Evolutionary conservation across 2,113 vertebrate genomes (phyloP).

Genomic region (Porphyrio hochstetteri): DNA sequence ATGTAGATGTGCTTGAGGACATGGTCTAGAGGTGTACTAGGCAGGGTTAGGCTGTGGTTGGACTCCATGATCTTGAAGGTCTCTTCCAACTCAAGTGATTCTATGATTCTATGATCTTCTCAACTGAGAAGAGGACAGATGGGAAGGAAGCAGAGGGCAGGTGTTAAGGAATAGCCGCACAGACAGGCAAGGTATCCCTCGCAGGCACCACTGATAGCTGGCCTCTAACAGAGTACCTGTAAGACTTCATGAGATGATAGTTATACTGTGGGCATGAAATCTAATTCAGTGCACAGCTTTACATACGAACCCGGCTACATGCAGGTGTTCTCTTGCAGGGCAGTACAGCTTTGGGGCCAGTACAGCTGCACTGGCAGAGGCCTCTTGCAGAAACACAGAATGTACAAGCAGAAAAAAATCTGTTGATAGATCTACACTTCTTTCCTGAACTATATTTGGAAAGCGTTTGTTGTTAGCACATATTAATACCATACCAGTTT

Average conservation of each 20-base stretch:
- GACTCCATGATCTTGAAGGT: no score
- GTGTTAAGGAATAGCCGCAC: background rate
- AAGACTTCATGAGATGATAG: background rate
- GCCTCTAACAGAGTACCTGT: background rate
- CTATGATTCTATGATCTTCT: background rate
- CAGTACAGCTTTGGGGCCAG: background rate
- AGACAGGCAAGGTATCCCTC: background rate
- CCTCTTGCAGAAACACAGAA: background rate
- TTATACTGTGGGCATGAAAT: background rate
- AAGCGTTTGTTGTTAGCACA: background rate
- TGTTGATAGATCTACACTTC: background rate
- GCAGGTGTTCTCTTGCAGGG: accelerated
- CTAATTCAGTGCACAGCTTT: background rate
- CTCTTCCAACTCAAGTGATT: no score
- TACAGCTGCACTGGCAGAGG: background rate
- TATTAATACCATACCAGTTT: background rate
- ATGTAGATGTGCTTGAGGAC: no score
- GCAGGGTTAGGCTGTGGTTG: no score
- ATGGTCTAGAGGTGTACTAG: no score
- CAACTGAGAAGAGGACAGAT: background rate
- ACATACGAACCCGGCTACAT: accelerated
- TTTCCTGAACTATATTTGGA: background rate
- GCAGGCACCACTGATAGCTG: accelerated
- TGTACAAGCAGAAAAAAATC: background rate
- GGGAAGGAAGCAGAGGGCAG: background rate